Evolutionary conservation across 92 coral and sea anemone genomes (phyloP).

Genomic region (Siderastrea siderea): DNA sequence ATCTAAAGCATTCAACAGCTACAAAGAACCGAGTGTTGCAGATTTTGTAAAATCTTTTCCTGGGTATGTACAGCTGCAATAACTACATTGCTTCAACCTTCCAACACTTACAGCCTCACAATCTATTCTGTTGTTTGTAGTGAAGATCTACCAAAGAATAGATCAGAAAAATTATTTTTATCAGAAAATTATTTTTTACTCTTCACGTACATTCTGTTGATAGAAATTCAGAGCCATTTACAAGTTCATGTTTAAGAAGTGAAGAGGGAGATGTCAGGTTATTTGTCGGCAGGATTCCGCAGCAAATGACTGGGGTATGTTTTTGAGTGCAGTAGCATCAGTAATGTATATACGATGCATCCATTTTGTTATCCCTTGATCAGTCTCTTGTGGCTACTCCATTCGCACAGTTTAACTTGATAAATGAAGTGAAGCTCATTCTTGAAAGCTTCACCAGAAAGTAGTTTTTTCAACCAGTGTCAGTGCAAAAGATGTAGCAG

Average conservation of each 20-base stretch:
- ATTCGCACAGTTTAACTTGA: no score
- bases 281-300: conserved; percentile 74
- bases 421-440: no score
- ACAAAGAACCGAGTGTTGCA: conserved; percentile 72
- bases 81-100: background rate
- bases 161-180: no score
- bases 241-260: conserved; percentile 13
- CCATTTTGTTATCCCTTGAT: background rate
- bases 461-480: no score
- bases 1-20: conserved; percentile 86
- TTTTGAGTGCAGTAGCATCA: background rate
- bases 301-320: conserved; percentile 72
- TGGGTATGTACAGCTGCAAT: conserved; percentile 39
- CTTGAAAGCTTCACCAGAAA: no score
- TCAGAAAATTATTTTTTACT: no score
- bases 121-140: background rate
- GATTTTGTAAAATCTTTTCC: conserved; percentile 79
- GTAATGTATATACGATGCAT: background rate
- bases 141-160: background rate
- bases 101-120: background rate
- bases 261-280: conserved; percentile 67
- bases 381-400: background rate
- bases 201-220: background rate
- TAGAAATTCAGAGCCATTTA: conserved; percentile 11
- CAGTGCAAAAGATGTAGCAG: no score